Evolutionary conservation across 2,113 vertebrate species (phyloP), one percentile per base, ranked within the genome.

Genomic region (Taurulus bubalis): DNA sequence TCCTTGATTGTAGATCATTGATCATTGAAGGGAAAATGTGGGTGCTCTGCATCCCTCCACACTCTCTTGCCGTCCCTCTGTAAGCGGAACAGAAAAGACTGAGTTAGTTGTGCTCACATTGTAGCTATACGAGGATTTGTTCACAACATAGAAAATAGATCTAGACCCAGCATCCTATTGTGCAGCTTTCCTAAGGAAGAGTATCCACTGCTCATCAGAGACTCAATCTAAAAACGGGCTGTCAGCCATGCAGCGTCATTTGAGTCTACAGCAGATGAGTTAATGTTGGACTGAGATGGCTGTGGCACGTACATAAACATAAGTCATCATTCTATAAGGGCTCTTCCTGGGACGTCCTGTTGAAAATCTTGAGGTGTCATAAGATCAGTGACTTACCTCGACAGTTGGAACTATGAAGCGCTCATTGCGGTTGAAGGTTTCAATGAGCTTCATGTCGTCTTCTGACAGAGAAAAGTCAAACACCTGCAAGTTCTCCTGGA

Each of bases 1-100:
- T 20, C 5, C 4, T 4, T 64, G 9, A 20, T 7, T 32, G 14
- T 62, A 0, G 42, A 15, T 94, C 74, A 92, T 76, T 94, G 40
- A 58, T 95, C 93, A 18, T 88, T 56, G 79, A 95, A 96, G 53
- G 94, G 95, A 81, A 95, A 96, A 71, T 95, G 87, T 58, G 93
- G 93, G 84, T 96, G 94, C 66, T 81, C 87, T 62, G 88, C 93
- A 64, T 95, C 95, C 82, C 94, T 92, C 91, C 93, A 94, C 42
- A 94, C 90, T 76, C 45, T 92, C 24, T 86, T 84, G 45, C 93
- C 89, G 0, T 89, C 84, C 69, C 66, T 93, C 94, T 95, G 92
- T 79, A 16, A 49, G 66, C 36, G 36, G 30, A 51, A 66, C 24
- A 2, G 47, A 56, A 56, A 26, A 6, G 2, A 65, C 10, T 1